Evolutionary conservation across 2,113 vertebrate species (phyloP).

Genomic region (Vimba vimba): DNA sequence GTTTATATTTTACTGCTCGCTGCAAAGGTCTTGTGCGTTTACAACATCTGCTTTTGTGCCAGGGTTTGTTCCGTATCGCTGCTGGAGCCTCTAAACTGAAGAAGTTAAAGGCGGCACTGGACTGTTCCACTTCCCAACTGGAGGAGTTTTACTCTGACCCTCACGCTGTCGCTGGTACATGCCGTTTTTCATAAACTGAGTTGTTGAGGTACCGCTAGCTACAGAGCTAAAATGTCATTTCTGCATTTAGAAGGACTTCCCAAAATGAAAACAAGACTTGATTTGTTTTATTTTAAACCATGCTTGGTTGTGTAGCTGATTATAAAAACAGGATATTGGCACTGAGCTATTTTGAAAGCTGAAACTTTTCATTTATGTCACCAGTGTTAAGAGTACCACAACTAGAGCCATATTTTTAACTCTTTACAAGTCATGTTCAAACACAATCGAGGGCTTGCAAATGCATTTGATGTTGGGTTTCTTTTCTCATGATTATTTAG

Average conservation of each 20-base stretch:
- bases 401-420: background rate
- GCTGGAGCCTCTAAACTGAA: conserved; percentile 97
- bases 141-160: conserved; percentile 98
- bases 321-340: background rate
- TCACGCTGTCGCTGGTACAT: conserved; percentile 94
- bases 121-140: conserved; percentile 96
- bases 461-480: conserved; percentile 13
- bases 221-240: background rate
- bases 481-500: conserved; percentile 67
- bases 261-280: background rate
- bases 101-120: conserved; percentile 95
- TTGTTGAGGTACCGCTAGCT: background rate
- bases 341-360: background rate
- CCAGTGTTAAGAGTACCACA: background rate
- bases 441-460: background rate
- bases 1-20: background rate
- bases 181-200: background rate
- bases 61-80: conserved; percentile 97
- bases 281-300: background rate
- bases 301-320: background rate
- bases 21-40: background rate
- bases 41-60: conserved; percentile 1
- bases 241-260: background rate
- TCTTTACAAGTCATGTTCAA: background rate
- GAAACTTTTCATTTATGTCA: background rate